Percentiles rank a stretch among this genome's conserved stretches.
phyloP scores from a whole-genome alignment of 2,888 invertebrate species.

The Neoascia interrupta region DNA sequence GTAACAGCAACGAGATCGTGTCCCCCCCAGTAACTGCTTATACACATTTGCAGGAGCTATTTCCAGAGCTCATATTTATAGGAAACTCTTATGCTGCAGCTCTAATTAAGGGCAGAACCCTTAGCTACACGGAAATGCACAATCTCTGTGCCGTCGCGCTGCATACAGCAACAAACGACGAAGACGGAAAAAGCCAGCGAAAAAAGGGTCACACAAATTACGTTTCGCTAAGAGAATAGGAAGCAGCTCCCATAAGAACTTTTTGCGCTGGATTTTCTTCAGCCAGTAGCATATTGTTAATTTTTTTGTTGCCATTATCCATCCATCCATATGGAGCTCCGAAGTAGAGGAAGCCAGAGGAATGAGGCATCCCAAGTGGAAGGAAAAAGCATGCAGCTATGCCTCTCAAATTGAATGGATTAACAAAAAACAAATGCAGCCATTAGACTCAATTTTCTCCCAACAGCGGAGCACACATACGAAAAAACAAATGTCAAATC shows the following conservation, averaged over 20 bases:
- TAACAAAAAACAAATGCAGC: conserved; percentile 32
- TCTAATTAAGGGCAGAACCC: conserved; percentile 65
- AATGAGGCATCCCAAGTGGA: neutral
- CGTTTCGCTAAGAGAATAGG: conserved; percentile 27
- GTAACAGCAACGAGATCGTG: no score
- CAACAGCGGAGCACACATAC: neutral
- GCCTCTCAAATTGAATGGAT: conserved; percentile 6
- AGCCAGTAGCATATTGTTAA: no score
- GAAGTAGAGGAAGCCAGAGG: conserved; percentile 30
- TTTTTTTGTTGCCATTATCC: no score
- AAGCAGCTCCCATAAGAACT: no score
- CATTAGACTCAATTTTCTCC: conserved; percentile 18
- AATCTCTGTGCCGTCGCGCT: conserved; percentile 19
- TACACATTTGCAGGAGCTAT: no score
- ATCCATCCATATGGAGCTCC: neutral
- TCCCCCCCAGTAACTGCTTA: no score
- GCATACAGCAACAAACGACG: conserved; percentile 4
- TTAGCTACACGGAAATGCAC: conserved; percentile 63
- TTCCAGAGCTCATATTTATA: conserved; percentile 14
- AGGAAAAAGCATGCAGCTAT: neutral
- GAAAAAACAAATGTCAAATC: neutral
- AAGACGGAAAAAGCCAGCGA: conserved; percentile 24
- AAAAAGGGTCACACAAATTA: conserved; percentile 61
- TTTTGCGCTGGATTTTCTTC: no score
- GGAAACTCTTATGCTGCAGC: conserved; percentile 32